Base-by-base conservation (phyloP, 2,113 vertebrate species). In the Hippocampus zosterae region DNA sequence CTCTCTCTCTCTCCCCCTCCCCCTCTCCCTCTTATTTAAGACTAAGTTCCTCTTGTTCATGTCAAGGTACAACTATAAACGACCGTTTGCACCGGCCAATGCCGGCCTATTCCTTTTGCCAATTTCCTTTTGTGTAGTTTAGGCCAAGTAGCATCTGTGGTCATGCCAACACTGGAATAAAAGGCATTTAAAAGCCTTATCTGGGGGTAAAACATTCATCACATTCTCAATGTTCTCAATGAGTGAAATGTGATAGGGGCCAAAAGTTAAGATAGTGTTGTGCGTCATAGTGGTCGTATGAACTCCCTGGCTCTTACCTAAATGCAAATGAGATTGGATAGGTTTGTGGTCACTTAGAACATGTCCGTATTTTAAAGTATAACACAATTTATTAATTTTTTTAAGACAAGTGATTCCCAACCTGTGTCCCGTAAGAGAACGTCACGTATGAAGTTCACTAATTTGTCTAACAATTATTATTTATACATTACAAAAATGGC, bases 31-130 rank as follows among this genome's bases (percentile, higher is more conserved):
- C 61, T 71, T 53, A 74, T 86, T 83, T 79, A 33, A 71, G 40
- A 66, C 67, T 68, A 18, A 80, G 68, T 78, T 76, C 62, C 68
- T 61, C 62, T 62, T 46, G n/a, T 25, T 56, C 23, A 19, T 42
- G 60, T 60, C 29, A 40, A 67, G 11, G 40, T 65, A 15, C 7
- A 69, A 41, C 50, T 23, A 40, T 41, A 13, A 74, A 72, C 5
- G 11, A 25, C 1, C 27, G 25, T 50, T 63, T 70, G 15, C 63
- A 46, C 41, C n/a, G 10, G n/a, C 11, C 15, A 5, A 23, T 3
- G 23, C n/a, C n/a, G 16, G 23, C n/a, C 63, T 25, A 13, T 65
- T 19, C 57, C 27, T 33, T 46, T 65, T 19, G 41, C 23, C 40
- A n/a, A 23, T 41, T 42, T 64, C 25, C 5, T 29, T 3, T 25